Evolutionary conservation across 1,140 invertebrate species (phyloP), one percentile per base, ranked within the genome.

Genomic region (Probaryconus sp.): DNA sequence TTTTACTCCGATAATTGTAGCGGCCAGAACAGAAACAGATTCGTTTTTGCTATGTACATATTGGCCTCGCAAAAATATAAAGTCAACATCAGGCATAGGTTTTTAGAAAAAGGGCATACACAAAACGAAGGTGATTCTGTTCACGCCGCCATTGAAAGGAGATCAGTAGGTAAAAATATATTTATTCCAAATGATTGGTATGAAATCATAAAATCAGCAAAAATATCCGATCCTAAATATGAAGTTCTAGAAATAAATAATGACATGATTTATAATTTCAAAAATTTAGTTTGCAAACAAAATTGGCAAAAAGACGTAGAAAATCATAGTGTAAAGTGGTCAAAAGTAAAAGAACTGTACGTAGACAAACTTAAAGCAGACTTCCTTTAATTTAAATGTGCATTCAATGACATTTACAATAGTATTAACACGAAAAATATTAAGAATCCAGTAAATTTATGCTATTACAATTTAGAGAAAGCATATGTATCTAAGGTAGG

Each of bases 91-190:
- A 18, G n/a, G 5, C 30, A 33, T 20, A 7, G 56, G 60, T 81
- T 80, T 74, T 63, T 82, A 5, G 68, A 74, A 37, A 73, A 56
- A 18, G 80, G 77, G 3, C 77, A 79, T 35, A 81, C 72, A 5
- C 77, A 80, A 43, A 76, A 69, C 35, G 80, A 82, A 51, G 76
- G 72, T 5, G 76, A 81, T 47, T 69, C 48, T 9, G 73, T 83
- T 51, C 78, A 82, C 47, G 61, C 80, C 2, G 30, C 42, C 11
- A 80, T 81, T 31, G 78, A 83, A 48, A 51, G 51, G 5, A 33
- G 13, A 11, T 38, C 31, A 2, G n/a, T 13, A 37, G 13, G 11
- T 7, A 18, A 24, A 7, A 20, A 55, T 21, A 42, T 56, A 31
- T 56, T 17, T 18, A 31, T 20, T 1, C 38, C 13, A 16, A 13